Base-by-base conservation (phyloP, 2,888 invertebrate species). In the Scrobipalpa atriplicella region DNA sequence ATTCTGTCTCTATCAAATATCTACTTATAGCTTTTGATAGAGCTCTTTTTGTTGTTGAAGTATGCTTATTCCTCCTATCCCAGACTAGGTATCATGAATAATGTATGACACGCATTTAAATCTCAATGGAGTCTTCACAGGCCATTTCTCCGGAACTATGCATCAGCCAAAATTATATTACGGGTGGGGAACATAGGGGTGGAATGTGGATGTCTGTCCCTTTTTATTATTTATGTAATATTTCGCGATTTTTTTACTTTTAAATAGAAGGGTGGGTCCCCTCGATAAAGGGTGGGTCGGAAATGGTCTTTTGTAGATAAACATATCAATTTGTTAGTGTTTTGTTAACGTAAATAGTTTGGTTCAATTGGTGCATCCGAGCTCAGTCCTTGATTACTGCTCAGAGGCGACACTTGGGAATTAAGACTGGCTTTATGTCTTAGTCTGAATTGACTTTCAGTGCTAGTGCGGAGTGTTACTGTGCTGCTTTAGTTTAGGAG, bases 241-340 rank as follows among this genome's bases (percentile, higher is more conserved):
- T 92, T 92, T 92, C 87, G 90, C 92, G 90, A 83, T 86, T 89
- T 84, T 86, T 58, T 56, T 56, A 56, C 13, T 56, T 54, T 89
- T 92, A 91, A 89, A 79, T 80, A 85, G 86, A 88, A 91, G 92
- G 92, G 92, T 89, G 89, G 82, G 80, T 85, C 91, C 92, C 91
- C 82, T 86, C 75, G 75, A 83, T 87, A 92, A 92, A 92, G 92
- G 92, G 92, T 92, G 91, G 71, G 75, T 69, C 67, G 75, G 86
- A 87, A 89, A 90, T 90, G 85, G 89, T 86, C 80, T 86, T 86
- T 82, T 88, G 90, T 90, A 92, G 92, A 92, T 92, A 92, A 92
- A 92, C 92, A 92, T 91, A 92, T 92, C 92, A 92, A 92, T 92
- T 92, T 92, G 92, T 92, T 90, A 84, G 87, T 89, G 89, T 87